Evolutionary conservation across 2,113 vertebrate genomes (phyloP).

Genomic region (Gasterosteus nipponicus): DNA sequence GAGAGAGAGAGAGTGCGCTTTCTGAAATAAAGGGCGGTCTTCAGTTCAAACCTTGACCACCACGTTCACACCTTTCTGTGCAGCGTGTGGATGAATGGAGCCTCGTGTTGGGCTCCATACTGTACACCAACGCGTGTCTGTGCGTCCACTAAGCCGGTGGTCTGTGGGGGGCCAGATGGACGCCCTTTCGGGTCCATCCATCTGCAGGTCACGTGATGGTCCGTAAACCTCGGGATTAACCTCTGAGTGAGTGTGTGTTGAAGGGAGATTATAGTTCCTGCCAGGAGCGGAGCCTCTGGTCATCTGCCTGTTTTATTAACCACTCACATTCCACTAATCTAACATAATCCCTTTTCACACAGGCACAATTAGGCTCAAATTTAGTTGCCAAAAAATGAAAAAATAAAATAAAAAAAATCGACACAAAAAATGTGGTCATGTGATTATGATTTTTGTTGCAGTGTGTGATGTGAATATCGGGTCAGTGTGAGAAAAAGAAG

Average conservation of each 20-base stretch:
- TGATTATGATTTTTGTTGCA: background rate
- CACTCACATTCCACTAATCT: conserved; percentile 81
- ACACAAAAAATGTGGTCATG: background rate
- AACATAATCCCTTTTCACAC: conserved; percentile 77
- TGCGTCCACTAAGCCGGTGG: conserved; percentile 37
- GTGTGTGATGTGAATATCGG: conserved; percentile 16
- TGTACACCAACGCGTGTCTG: conserved; percentile 17
- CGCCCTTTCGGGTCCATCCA: conserved; percentile 72
- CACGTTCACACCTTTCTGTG: conserved; percentile 10
- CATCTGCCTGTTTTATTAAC: conserved; percentile 81
- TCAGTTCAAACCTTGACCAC: conserved; percentile 2
- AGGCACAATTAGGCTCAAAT: conserved; percentile 74
- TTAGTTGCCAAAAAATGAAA: conserved; percentile 51
- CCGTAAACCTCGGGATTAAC: conserved; percentile 80
- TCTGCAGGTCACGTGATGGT: conserved; percentile 79
- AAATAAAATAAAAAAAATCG: conserved; percentile 12
- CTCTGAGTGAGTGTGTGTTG: conserved; percentile 47
- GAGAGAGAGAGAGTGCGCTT: background rate
- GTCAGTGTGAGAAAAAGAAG: conserved; percentile 18
- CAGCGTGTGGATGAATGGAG: background rate
- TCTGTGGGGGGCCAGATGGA: conserved; percentile 79
- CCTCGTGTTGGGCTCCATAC: conserved; percentile 10
- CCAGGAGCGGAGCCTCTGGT: conserved; percentile 67
- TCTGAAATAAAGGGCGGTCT: background rate
- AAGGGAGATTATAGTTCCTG: conserved; percentile 64